Conservation (phyloP, 2,888 invertebrate species). For the Lycaena phlaeas region DNA sequence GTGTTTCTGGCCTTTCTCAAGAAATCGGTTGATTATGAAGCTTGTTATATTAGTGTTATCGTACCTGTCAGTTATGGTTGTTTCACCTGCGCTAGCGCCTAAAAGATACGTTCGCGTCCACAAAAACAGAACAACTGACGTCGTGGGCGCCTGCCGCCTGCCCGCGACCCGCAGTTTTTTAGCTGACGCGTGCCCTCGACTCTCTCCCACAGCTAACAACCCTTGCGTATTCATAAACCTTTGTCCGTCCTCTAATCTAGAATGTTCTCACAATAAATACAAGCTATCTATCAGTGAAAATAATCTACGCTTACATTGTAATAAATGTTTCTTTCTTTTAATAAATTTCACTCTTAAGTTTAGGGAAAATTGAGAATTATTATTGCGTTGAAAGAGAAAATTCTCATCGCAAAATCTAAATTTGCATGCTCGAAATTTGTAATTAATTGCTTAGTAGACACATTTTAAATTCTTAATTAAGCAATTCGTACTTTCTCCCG, state of each 20-base stretch:
- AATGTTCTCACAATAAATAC: constrained; percentile 1
- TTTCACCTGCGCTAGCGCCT: constrained; percentile 24
- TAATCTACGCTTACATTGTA: constrained; percentile 1
- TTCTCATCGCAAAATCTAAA: constrained; percentile 32
- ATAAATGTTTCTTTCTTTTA: constrained; percentile 27
- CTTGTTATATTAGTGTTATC: too few relatives aligned
- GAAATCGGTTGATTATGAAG: too few relatives aligned
- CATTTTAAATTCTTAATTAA: constrained; percentile 73
- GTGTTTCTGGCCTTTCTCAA: too few relatives aligned
- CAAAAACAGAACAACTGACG: constrained; percentile 49
- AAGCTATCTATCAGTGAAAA: constrained; percentile 7
- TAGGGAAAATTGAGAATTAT: constrained; percentile 23
- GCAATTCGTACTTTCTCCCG: constrained; percentile 72
- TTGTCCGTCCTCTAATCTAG: constrained; percentile 26
- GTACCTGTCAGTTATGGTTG: constrained; percentile 1
- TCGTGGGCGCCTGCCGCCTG: constrained; percentile 24
- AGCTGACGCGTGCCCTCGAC: constrained; percentile 52
- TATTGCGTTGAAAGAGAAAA: constrained; percentile 28
- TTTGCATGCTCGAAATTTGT: constrained; percentile 51
- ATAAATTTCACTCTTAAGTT: constrained; percentile 42
- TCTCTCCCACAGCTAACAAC: constrained; percentile 39
- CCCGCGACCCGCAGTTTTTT: constrained; percentile 57
- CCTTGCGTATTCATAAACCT: constrained; percentile 62
- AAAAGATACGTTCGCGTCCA: constrained; percentile 38
- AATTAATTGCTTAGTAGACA: constrained; percentile 69